Base-by-base conservation (phyloP, 2,113 vertebrate genomes). In the Carassius gibelio region DNA sequence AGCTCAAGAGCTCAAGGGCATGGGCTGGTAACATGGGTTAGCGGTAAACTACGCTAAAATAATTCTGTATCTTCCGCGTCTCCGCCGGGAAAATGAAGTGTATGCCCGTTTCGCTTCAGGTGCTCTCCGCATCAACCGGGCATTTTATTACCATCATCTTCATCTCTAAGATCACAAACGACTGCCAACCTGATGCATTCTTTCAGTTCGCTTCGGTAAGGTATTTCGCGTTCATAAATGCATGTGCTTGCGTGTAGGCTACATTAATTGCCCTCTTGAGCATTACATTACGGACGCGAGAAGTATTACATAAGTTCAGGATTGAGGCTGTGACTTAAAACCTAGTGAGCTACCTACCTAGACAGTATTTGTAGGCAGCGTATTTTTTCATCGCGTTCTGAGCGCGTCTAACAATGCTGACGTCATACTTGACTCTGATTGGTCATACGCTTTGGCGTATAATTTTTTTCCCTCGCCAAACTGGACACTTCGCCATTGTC, bases 11-110 rank as follows among this genome's bases (percentile, higher is more conserved):
- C n/a, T n/a, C 11, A 2, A 52, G 23, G 38, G 8, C 30, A 30
- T 36, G 19, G 6, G 17, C 26, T 30, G 45, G 57, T 69, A 66
- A 68, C 64, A 62, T 64, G 57, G 72, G 77, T 77, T 84, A 87
- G 30, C 30, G 30, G 30, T 30, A 30, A 30, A 30, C 52, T 15
- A 34, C 42, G 81, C 61, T 83, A 77, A 84, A 77, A 75, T 75
- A 62, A 81, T 52, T 64, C 17, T 52, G 36, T 61, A 71, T 64
- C 23, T 52, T 75, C 69, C 59, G 68, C 34, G 48, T 50, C 55
- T 81, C 83, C 76, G 55, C 87, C 80, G 84, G 84, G 38, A 88
- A 88, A 85, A 88, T 88, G 87, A 85, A 82, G 79, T 81, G 19
- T 52, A 66, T 59, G 52, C 71, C 38, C 62, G 75, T 71, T 59